Evolutionary conservation across 2,888 invertebrate genomes (phyloP), one percentile per base, ranked within the genome.

Genomic region (Metalampra italica): DNA sequence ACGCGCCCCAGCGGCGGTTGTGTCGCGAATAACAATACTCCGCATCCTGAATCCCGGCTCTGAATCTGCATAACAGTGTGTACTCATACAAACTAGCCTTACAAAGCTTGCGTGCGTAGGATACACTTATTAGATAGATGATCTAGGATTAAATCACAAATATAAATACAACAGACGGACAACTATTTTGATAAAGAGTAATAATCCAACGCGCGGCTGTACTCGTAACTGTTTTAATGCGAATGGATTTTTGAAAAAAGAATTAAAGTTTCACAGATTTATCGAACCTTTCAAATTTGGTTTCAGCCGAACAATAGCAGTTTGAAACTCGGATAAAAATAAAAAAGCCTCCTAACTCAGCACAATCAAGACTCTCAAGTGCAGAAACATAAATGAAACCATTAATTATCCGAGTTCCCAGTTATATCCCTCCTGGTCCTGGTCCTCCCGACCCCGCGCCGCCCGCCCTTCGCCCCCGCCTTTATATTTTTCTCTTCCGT

Each of bases 301-400:
- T 70, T 69, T 68, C 67, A 68, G 65, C 66, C 57, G 71, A 81
- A 86, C 84, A 86, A 85, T 80, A 71, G 84, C 75, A 75, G 80
- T 85, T 83, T 77, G 72, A 78, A 82, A 78, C 67, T 78, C 69
- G 66, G 68, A 74, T 76, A 71, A 76, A 74, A 75, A 66, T 72
- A 69, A 73, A 82, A 85, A 76, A 68, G 75, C 68, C 63, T 70
- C 75, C 75, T 72, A 77, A 78, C 82, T 77, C 78, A 72, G 78
- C 84, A 84, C 83, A 86, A 86, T 87, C 87, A 80, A 71, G 79
- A 71, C 81, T 76, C 75, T 88, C 85, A 85, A 85, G 81, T 85
- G 86, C 87, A 86, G 86, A 83, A 87, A 85, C 84, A 86, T 85
- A 87, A 89, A 89, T 87, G 86, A 84, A 85, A 84, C 82, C 86